A percentile compares a stretch with the other conserved stretches of the same genome.
phyloP scores from a whole-genome alignment of 2,888 invertebrate genomes.

The Papilio protenor region DNA sequence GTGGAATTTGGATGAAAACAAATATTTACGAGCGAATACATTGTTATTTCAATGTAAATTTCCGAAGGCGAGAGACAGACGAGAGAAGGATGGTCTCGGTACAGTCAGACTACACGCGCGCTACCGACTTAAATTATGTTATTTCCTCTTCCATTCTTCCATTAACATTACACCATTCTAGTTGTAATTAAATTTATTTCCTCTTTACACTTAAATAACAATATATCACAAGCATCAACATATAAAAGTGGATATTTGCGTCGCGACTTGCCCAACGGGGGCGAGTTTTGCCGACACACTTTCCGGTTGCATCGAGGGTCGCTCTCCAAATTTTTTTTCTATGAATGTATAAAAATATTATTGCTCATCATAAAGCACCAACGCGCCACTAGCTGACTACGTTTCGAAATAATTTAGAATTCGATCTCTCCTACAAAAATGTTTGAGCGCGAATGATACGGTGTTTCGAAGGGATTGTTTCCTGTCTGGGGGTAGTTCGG shows the following conservation, averaged over 20 bases:
- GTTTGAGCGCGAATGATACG: constrained; percentile 76
- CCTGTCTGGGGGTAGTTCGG: constrained; percentile 55
- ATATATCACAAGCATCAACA: constrained; percentile 84
- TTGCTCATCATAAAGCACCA: constrained; percentile 84
- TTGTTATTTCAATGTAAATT: constrained; percentile 83
- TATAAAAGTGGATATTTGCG: constrained; percentile 68
- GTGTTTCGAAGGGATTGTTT: constrained; percentile 61
- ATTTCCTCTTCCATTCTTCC: constrained; percentile 57
- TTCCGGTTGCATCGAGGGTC: constrained; percentile 61
- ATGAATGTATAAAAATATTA: constrained; percentile 85
- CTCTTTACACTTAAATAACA: constrained; percentile 84
- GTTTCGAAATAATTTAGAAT: constrained; percentile 76
- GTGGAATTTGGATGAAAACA: constrained; percentile 83
- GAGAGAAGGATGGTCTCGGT: constrained; percentile 57
- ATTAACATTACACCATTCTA: constrained; percentile 74
- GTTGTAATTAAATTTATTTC: constrained; percentile 78
- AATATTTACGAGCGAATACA: constrained; percentile 72
- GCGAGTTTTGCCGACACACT: constrained; percentile 55
- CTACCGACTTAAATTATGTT: constrained; percentile 71
- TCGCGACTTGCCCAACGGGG: constrained; percentile 68
- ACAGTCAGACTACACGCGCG: constrained; percentile 74
- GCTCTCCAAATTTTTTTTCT: constrained; percentile 67
- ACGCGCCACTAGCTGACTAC: constrained; percentile 82
- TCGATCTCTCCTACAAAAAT: constrained; percentile 72
- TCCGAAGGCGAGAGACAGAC: constrained; percentile 54